phyloP scores from a whole-genome alignment of 1,140 invertebrate genomes.

The Panagrolaimus sp. region DNA sequence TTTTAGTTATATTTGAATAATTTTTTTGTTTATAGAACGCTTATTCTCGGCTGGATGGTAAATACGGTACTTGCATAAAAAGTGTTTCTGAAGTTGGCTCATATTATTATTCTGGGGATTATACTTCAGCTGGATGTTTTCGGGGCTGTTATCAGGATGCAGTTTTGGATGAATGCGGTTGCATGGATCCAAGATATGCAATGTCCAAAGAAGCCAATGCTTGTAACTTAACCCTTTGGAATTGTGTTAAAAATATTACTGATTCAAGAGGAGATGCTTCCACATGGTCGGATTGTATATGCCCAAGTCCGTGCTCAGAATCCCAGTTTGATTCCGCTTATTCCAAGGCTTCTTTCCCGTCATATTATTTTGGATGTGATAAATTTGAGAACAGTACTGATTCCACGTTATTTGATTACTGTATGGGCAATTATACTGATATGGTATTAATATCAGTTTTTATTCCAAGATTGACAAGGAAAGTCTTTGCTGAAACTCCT shows the following conservation, averaged over 20 bases:
- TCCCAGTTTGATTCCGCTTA: background rate
- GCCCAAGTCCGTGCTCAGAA: conserved; percentile 3
- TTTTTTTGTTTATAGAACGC: conserved; percentile 8
- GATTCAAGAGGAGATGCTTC: background rate
- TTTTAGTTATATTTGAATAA: background rate
- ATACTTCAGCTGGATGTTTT: conserved; percentile 17
- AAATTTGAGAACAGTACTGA: no score
- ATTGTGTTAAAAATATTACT: conserved; percentile 1
- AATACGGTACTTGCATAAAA: conserved; percentile 30
- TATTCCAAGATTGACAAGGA: background rate
- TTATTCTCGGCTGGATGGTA: conserved; percentile 28
- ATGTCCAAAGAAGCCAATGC: background rate
- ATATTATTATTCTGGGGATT: conserved; percentile 32
- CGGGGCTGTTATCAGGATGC: conserved; percentile 7
- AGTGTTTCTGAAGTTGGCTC: conserved; percentile 20
- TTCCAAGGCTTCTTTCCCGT: background rate
- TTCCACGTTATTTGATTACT: no score
- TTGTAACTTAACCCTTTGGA: background rate
- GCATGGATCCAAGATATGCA: conserved; percentile 16
- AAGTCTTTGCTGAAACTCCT: background rate
- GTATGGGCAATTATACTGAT: background rate
- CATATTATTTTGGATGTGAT: no score
- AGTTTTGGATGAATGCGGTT: background rate
- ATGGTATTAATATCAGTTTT: background rate
- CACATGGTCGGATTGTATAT: background rate